Evolutionary conservation across 2,888 invertebrate genomes (phyloP).

Genomic region (Melipona bicolor): DNA sequence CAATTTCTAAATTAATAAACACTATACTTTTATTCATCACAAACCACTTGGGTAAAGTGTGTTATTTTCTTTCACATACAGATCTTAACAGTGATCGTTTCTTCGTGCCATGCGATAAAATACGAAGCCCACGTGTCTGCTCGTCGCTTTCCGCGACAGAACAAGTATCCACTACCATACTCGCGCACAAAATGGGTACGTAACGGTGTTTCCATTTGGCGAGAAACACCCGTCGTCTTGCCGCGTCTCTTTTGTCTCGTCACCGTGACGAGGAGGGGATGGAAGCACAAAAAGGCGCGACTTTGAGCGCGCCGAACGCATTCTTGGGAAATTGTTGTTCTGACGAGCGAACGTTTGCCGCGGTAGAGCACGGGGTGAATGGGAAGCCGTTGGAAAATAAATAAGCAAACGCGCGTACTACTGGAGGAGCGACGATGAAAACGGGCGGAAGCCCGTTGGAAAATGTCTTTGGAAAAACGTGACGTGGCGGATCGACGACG

Average conservation of each 20-base stretch:
- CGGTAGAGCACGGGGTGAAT: not conserved
- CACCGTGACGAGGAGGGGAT: too few relatives aligned
- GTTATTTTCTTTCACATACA: too few relatives aligned
- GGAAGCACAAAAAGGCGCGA: not conserved
- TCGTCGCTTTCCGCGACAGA: not conserved
- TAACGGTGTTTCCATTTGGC: not conserved
- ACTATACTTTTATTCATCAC: too few relatives aligned
- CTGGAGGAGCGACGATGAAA: not conserved
- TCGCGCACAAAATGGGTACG: not conserved
- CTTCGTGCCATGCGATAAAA: not conserved
- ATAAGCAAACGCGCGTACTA: conserved; percentile 29
- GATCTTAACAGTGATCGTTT: not conserved
- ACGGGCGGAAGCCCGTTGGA: not conserved
- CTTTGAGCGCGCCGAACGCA: conserved; percentile 8
- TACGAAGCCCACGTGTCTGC: not conserved
- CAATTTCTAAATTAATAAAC: too few relatives aligned
- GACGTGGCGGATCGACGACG: conserved; percentile 39
- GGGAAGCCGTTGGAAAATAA: conserved; percentile 43
- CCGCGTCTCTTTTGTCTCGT: conserved; percentile 4
- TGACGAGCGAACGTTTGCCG: conserved; percentile 29
- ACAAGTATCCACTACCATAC: too few relatives aligned
- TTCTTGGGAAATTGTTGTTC: conserved; percentile 36
- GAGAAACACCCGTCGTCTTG: not conserved
- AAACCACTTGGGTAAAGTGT: too few relatives aligned
- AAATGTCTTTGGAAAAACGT: conserved; percentile 51